These are phyloP conservation scores for Cephus sareptanus DNA, from an alignment of 2,888 invertebrate genomes.

Conservation along the genomic window DNA sequence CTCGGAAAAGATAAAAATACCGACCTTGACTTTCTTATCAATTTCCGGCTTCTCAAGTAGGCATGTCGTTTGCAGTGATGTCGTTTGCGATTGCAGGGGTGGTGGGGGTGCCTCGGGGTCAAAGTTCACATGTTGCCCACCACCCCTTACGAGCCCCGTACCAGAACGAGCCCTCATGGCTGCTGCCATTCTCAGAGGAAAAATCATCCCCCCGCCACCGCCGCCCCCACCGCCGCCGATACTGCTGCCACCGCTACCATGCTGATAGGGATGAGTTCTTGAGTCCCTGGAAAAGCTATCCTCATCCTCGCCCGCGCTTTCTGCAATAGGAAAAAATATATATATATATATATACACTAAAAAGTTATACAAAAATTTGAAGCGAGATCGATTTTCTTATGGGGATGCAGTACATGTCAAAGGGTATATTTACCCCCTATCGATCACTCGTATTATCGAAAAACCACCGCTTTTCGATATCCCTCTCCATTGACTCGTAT, in stretches of 20 bases:
- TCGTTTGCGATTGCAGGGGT: constrained; percentile 24
- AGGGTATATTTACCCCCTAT: background rate
- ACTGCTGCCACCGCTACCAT: constrained; percentile 65
- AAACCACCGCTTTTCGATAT: background rate
- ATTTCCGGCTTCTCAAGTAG: constrained; percentile 74
- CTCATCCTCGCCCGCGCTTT: constrained; percentile 72
- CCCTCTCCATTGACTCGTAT: background rate
- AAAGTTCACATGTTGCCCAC: constrained; percentile 56
- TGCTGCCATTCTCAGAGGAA: constrained; percentile 23
- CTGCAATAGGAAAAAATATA: constrained; percentile 59
- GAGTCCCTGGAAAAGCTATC: constrained; percentile 61
- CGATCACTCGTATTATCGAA: background rate
- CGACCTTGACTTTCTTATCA: constrained; percentile 82
- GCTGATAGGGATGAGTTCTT: constrained; percentile 56
- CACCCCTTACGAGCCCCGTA: constrained; percentile 34
- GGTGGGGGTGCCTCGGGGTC: constrained; percentile 73
- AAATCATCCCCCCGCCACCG: constrained; percentile 4
- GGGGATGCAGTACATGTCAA: background rate
- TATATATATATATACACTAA: background rate
- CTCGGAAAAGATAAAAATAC: constrained; percentile 32
- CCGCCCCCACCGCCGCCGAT: constrained; percentile 54
- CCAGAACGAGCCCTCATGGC: constrained; percentile 18
- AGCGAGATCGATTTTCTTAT: background rate
- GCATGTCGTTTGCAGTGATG: constrained; percentile 61
- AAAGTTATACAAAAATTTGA: background rate